phyloP scores from a whole-genome alignment of 1,140 invertebrate genomes.

The Metaphire vulgaris region DNA sequence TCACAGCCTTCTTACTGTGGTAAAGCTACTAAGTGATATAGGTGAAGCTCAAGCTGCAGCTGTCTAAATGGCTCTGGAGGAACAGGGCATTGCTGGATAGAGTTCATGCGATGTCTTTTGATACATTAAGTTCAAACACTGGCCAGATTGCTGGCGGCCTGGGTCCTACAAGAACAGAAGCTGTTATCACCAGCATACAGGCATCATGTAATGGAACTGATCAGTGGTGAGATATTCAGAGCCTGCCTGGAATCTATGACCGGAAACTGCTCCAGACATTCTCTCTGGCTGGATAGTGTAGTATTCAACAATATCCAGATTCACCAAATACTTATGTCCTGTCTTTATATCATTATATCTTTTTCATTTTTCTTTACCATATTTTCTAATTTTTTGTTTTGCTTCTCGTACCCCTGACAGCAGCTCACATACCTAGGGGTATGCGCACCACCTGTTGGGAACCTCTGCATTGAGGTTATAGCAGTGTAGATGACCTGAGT shows the following conservation, averaged over 20 bases:
- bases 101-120: conserved; percentile 6
- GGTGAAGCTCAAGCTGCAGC: conserved; percentile 14
- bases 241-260: conserved; percentile 7
- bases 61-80: conserved; percentile 11
- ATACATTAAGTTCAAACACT: conserved; percentile 14
- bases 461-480: no score
- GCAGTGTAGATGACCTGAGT: no score
- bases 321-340: no score
- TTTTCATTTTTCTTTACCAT: no score
- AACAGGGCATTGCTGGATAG: conserved; percentile 10
- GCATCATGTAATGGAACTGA: conserved; percentile 14
- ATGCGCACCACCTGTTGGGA: no score
- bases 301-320: no score
- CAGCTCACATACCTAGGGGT: no score
- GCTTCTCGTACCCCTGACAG: no score
- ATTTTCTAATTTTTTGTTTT: no score
- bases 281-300: no score
- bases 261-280: no score
- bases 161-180: conserved; percentile 6
- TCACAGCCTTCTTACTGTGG: conserved; percentile 14
- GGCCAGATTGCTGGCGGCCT: conserved; percentile 10
- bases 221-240: conserved; percentile 9
- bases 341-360: no score
- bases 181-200: conserved; percentile 15
- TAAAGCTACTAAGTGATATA: background rate